phyloP scores from a whole-genome alignment of 1,140 invertebrate genomes.

The Pseudomyrmex gracilis region DNA sequence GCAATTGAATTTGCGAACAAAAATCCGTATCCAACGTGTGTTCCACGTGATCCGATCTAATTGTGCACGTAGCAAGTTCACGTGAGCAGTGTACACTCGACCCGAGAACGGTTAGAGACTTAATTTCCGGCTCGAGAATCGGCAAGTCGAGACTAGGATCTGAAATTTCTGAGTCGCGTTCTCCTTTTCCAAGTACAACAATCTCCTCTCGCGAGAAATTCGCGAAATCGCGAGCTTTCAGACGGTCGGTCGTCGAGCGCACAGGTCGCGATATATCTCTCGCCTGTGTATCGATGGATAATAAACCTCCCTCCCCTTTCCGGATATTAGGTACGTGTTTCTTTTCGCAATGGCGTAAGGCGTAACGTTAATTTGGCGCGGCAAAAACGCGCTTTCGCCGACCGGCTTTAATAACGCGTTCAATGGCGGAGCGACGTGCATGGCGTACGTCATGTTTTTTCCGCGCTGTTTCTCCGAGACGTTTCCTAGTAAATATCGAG shows the following conservation, averaged over 20 bases:
- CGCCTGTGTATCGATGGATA: constrained; percentile 53
- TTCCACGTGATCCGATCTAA: no score
- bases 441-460: constrained; percentile 44
- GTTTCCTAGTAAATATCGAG: constrained; percentile 49
- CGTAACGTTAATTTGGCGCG: constrained; percentile 42
- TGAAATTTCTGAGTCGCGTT: neutral
- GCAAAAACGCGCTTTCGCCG: constrained; percentile 34
- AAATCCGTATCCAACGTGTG: neutral
- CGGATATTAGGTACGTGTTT: constrained; percentile 60
- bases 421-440: constrained; percentile 31
- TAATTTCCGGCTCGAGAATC: constrained; percentile 1
- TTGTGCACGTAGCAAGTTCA: neutral
- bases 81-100: neutral
- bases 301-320: neutral
- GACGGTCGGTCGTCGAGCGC: neutral
- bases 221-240: constrained; percentile 17
- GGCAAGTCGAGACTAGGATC: neutral
- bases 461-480: constrained; percentile 3
- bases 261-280: neutral
- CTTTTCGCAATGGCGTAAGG: constrained; percentile 47
- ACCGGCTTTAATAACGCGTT: constrained; percentile 52
- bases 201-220: neutral
- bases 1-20: neutral
- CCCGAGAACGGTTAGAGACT: neutral
- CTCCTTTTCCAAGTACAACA: neutral